Evolutionary conservation across 2,797 vertebrate genomes (phyloP).

Genomic region (Girardinus metallicus): DNA sequence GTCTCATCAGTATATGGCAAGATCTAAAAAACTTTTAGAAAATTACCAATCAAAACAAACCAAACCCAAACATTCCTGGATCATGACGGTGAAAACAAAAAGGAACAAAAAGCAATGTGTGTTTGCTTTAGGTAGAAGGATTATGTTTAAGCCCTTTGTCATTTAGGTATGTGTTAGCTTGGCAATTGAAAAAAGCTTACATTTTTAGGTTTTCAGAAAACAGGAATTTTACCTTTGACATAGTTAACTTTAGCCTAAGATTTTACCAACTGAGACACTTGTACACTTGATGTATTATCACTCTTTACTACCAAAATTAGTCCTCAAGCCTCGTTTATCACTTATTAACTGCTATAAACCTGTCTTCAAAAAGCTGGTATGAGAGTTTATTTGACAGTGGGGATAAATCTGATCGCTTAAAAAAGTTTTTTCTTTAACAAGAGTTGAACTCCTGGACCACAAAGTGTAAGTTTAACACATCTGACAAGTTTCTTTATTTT

Average conservation of each 20-base stretch:
- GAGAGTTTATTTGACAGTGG: not conserved
- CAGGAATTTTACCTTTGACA: not conserved
- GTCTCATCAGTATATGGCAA: not conserved
- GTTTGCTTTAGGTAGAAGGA: not conserved
- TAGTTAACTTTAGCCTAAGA: not conserved
- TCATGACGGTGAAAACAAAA: not conserved
- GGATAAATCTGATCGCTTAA: not conserved
- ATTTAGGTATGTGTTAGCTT: not conserved
- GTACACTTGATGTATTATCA: not conserved
- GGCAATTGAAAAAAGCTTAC: not conserved
- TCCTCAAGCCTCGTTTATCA: not conserved
- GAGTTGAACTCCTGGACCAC: not conserved
- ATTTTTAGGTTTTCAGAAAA: not conserved
- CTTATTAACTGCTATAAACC: not conserved
- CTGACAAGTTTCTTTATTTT: conserved; percentile 33
- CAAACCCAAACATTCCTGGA: not conserved
- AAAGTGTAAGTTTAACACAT: not conserved
- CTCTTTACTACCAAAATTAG: not conserved
- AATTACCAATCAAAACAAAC: not conserved
- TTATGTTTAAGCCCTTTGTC: not conserved
- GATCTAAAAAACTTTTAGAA: not conserved
- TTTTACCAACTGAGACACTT: not conserved
- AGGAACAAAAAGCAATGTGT: not conserved
- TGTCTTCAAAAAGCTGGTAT: not conserved
- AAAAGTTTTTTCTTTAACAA: not conserved